phyloP scores from a whole-genome alignment of 2,797 vertebrate genomes.

The Manis pentadactyla region DNA sequence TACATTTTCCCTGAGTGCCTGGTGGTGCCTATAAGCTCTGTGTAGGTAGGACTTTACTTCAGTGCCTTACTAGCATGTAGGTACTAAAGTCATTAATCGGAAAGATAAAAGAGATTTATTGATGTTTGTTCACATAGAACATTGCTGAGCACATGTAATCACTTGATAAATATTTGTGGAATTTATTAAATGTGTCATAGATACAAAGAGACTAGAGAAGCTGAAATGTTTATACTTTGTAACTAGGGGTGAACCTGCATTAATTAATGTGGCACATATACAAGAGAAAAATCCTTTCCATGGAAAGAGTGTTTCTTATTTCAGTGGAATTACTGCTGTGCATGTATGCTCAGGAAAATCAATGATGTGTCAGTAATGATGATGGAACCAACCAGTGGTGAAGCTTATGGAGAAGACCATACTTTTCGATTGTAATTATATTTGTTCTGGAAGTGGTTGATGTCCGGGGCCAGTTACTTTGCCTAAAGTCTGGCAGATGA shows the following conservation, averaged over 20 bases:
- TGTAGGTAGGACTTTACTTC: neutral
- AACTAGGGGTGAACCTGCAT: neutral
- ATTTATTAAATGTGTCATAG: neutral
- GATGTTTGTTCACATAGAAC: neutral
- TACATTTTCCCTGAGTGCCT: neutral
- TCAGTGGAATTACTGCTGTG: neutral
- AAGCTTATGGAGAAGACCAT: neutral
- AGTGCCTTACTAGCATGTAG: neutral
- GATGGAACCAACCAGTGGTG: neutral
- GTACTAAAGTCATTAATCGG: no score
- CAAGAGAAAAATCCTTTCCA: neutral
- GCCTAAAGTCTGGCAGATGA: neutral
- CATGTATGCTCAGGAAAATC: neutral
- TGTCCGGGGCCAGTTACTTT: neutral
- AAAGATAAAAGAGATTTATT: no score
- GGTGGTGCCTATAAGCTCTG: neutral
- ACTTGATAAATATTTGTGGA: neutral
- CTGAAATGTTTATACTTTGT: neutral
- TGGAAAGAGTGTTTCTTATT: neutral
- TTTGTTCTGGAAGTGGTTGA: neutral
- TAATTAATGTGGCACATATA: neutral
- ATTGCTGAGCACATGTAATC: neutral
- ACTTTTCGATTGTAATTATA: neutral
- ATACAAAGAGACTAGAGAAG: neutral
- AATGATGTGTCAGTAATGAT: neutral